Base-by-base conservation (phyloP, 2,797 vertebrate species). In the Gymnopithys bicolor region DNA sequence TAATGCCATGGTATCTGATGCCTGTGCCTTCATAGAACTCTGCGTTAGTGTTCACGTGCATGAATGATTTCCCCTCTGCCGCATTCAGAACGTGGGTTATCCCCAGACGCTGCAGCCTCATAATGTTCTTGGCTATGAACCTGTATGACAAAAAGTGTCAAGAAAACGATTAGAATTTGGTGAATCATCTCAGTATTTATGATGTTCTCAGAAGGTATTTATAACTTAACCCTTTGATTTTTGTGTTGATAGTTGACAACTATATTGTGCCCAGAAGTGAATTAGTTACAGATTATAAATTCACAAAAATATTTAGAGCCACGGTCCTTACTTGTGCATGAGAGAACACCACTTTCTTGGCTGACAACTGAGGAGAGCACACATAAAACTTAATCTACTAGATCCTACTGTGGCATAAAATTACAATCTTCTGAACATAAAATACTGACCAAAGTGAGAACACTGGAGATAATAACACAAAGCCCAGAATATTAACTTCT, bases 61-160 rank as follows among this genome's bases (percentile, higher is more conserved):
- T 99, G 97, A 99, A 99, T 76, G 99, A 99, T 95, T 98, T 99
- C 70, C 99, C 99, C 95, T 99, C 99, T 2, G 99, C 99, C 23
- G 98, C 98, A 32, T 99, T 99, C 85, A 99, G 98, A 94, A 99
- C 97, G 6, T 99, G 99, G 19, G 99, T 99, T 97, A 99, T 99
- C 21, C 99, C 99, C 30, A 99, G 97, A 33, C 97, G 99, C 97
- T 99, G 98, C 95, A 99, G 97, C 80, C 98, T 98, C 97, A 98
- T 98, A 24, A 99, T 97, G 97, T 99, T 99, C 97, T 99, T 99
- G 80, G 99, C 99, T 62, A 99, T 98, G 89, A 99, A 99, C 96
- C 99, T 98, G 89, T 19, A 18, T 2, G 58, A 92, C 60, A 92
- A 30, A 86, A 86, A 91, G 52, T 0, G 33, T 32, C 66, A 66